Percentiles rank a stretch among this genome's conserved stretches.
Conservation (phyloP, 2,888 invertebrate genomes). For the Neuroscelio doddi region DNA sequence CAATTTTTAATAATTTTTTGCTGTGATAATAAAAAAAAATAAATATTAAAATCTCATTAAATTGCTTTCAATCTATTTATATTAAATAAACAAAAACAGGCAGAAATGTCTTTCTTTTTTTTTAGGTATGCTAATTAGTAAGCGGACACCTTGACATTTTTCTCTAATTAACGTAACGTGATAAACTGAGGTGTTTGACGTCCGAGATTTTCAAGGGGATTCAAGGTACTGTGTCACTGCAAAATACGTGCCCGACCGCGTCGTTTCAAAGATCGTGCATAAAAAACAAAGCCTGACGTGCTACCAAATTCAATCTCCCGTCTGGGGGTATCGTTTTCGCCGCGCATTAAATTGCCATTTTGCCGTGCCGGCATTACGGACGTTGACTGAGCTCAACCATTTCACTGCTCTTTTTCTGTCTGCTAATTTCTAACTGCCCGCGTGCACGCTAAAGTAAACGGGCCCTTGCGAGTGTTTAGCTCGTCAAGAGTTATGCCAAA, state of each 20-base stretch:
- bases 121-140: no score
- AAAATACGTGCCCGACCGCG: conserved; percentile 8
- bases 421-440: conserved; percentile 30
- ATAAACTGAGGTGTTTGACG: no score
- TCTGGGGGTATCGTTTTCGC: conserved; percentile 11
- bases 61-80: no score
- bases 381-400: conserved; percentile 6
- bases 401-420: conserved; percentile 14
- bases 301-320: conserved; percentile 26
- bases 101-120: no score
- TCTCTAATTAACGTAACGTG: no score
- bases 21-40: no score
- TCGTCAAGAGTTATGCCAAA: conserved; percentile 3
- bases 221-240: conserved; percentile 12
- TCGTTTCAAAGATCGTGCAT: conserved; percentile 18
- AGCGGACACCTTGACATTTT: no score
- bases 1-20: no score
- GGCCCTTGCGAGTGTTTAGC: neutral
- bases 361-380: conserved; percentile 9
- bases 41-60: no score
- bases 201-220: no score
- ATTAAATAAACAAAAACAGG: no score
- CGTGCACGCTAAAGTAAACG: conserved; percentile 13
- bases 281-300: conserved; percentile 18
- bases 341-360: conserved; percentile 19